These are phyloP conservation scores for Sebastes itinus DNA, from an alignment of 2,797 vertebrate species.

Conservation along the genomic window DNA sequence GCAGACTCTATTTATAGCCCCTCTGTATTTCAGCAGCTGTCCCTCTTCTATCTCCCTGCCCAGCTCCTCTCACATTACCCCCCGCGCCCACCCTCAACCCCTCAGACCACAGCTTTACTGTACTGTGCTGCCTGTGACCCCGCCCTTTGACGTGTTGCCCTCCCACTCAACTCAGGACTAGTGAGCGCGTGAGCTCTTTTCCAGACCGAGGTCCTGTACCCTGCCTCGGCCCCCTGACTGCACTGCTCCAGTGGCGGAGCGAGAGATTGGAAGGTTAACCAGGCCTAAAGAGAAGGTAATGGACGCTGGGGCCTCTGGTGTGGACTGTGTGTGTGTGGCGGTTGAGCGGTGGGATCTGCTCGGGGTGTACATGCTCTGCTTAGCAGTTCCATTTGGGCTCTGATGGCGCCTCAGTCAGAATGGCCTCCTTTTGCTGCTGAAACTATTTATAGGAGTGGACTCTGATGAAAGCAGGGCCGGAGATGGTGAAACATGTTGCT, in stretches of 20 bases:
- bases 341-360: constrained; percentile 43
- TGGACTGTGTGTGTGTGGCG: constrained; percentile 38
- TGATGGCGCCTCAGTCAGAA: constrained; percentile 60
- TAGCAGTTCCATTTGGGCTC: constrained; percentile 65
- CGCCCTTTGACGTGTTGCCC: constrained; percentile 41
- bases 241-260: constrained; percentile 49
- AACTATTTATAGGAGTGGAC: constrained; percentile 79
- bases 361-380: constrained; percentile 62
- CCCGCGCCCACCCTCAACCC: background rate
- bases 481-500: constrained; percentile 63
- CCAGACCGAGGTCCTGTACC: constrained; percentile 43
- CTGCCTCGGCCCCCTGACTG: constrained; percentile 40
- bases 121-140: constrained; percentile 52
- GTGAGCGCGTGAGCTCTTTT: constrained; percentile 30
- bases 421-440: constrained; percentile 72
- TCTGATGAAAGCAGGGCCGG: constrained; percentile 68
- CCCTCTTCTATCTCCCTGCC: constrained; percentile 54
- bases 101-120: constrained; percentile 38
- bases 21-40: constrained; percentile 76
- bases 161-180: constrained; percentile 46
- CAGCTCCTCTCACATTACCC: constrained; percentile 67
- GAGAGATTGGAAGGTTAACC: constrained; percentile 74
- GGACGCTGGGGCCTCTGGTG: constrained; percentile 53
- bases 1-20: constrained; percentile 72
- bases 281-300: constrained; percentile 77